Evolutionary conservation across 2,113 vertebrate genomes (phyloP).

Genomic region (Macheiramphus alcinus): DNA sequence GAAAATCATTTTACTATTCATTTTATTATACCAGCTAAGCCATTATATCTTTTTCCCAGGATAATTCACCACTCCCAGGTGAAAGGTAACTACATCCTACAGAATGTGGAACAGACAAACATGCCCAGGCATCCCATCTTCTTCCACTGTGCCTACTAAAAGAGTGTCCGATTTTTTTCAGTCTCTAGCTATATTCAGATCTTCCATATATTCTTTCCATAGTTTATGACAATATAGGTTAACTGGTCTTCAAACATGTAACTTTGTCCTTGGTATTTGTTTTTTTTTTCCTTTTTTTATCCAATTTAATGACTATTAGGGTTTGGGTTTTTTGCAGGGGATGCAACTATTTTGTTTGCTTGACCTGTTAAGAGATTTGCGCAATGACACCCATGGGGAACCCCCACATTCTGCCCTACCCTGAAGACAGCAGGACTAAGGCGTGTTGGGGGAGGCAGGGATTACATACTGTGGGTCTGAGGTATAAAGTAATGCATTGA

Average conservation of each 20-base stretch:
- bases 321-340: neutral
- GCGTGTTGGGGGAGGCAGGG: neutral
- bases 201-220: neutral
- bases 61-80: neutral
- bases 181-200: neutral
- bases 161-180: neutral
- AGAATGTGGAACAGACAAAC: rapidly evolving
- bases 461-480: neutral
- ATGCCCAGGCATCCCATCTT: neutral
- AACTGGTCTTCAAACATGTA: neutral
- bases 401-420: neutral
- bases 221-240: neutral
- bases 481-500: neutral
- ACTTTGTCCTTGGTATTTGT: neutral
- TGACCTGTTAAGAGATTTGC: neutral
- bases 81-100: neutral
- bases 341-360: neutral
- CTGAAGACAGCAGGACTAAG: neutral
- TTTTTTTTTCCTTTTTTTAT: neutral
- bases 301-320: neutral
- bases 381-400: rapidly evolving
- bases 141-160: neutral
- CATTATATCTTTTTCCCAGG: neutral
- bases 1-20: neutral
- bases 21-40: neutral